These are phyloP conservation scores for Lasioglossum malachurum DNA, from an alignment of 2,888 invertebrate species.

Conservation along the genomic window DNA sequence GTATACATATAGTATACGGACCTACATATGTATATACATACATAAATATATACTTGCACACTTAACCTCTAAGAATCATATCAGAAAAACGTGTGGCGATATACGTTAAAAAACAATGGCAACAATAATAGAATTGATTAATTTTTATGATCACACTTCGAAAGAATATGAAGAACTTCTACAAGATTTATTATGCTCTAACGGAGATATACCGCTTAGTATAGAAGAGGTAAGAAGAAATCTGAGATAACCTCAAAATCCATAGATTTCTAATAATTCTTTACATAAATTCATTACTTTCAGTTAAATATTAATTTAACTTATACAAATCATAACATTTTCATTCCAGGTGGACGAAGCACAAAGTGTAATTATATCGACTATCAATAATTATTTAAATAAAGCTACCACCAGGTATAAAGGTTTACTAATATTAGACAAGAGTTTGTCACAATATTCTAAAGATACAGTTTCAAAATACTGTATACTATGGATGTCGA, in stretches of 20 bases:
- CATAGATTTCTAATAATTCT: neutral
- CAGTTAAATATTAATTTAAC: neutral
- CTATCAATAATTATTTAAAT: constrained; percentile 77
- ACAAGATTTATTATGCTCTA: constrained; percentile 64
- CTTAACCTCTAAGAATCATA: constrained; percentile 24
- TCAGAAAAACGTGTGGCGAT: constrained; percentile 25
- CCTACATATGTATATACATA: neutral
- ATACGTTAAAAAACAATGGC: constrained; percentile 39
- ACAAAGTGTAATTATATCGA: constrained; percentile 69
- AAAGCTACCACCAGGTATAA: constrained; percentile 69
- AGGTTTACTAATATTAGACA: constrained; percentile 73
- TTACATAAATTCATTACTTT: neutral
- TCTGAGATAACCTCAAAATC: constrained; percentile 15
- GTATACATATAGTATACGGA: neutral
- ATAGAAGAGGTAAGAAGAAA: constrained; percentile 70
- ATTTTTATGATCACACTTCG: constrained; percentile 67
- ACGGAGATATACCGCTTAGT: constrained; percentile 73
- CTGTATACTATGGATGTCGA: constrained; percentile 77
- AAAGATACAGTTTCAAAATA: constrained; percentile 74
- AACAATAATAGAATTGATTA: constrained; percentile 66
- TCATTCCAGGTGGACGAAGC: constrained; percentile 70
- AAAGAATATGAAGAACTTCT: constrained; percentile 72
- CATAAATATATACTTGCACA: neutral
- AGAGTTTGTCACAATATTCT: constrained; percentile 68
- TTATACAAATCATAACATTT: neutral